A percentile compares a stretch with the other conserved stretches of the same genome.
Conservation (phyloP, 2,113 vertebrate genomes). For the Pluvianellus socialis region DNA sequence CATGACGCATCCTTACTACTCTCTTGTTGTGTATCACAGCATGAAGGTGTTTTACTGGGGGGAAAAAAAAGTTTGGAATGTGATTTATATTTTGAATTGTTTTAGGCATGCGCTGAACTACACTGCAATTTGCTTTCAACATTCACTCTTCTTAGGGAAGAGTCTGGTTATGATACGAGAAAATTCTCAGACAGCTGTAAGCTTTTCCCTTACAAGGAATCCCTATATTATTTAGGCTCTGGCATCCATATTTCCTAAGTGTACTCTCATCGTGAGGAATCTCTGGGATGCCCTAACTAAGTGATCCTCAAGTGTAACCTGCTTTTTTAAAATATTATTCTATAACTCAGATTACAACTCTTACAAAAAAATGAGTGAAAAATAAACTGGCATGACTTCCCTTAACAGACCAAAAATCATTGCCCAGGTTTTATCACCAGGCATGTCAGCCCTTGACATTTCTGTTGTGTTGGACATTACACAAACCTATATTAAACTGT, state of each 20-base stretch:
- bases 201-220: constrained; percentile 47
- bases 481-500: neutral
- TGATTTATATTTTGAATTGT: neutral
- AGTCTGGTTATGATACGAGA: neutral
- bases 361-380: neutral
- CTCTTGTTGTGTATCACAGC: neutral
- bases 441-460: neutral
- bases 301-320: neutral
- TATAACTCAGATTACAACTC: neutral
- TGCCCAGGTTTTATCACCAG: neutral
- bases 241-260: neutral
- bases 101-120: neutral
- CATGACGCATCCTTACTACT: neutral
- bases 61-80: neutral
- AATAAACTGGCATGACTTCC: neutral
- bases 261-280: neutral
- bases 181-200: neutral
- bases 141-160: neutral
- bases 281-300: neutral
- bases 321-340: neutral
- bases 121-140: neutral
- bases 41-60: neutral
- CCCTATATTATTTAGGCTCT: neutral
- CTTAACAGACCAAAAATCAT: neutral
- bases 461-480: neutral